Percentiles rank a stretch among this genome's conserved stretches.
Conservation (phyloP, 1,140 invertebrate genomes). For the Brachionus koreanus region DNA sequence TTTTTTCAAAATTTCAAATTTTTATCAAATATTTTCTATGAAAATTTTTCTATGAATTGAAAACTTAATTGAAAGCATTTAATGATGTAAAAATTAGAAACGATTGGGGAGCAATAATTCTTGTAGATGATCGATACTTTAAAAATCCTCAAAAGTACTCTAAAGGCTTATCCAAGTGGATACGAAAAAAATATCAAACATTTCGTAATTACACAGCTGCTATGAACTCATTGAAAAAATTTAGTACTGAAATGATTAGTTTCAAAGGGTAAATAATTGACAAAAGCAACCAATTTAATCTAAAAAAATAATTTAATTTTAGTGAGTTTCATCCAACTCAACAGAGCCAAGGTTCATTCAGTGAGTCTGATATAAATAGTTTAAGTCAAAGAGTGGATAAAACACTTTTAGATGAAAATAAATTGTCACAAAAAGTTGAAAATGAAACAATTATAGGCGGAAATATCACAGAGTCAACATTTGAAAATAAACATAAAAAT, state of each 20-base stretch:
- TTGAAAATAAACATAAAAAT: neutral
- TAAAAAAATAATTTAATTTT: neutral
- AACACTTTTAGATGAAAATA: slow-evolving; percentile 1
- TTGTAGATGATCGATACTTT: slow-evolving; percentile 72
- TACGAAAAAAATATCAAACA: slow-evolving; percentile 3
- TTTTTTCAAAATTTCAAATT: too few relatives aligned
- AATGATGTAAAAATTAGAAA: slow-evolving; percentile 52
- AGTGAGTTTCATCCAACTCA: slow-evolving; percentile 24
- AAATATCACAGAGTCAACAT: neutral
- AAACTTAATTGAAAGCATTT: too few relatives aligned
- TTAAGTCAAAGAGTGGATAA: neutral
- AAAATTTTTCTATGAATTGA: too few relatives aligned
- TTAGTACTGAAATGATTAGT: slow-evolving; percentile 24
- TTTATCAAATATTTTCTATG: too few relatives aligned
- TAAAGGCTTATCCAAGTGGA: slow-evolving; percentile 37
- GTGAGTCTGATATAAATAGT: neutral
- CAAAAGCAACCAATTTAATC: too few relatives aligned
- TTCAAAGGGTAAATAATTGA: neutral
- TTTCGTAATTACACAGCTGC: slow-evolving; percentile 5
- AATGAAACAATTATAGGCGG: neutral
- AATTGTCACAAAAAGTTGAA: neutral
- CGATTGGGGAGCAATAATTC: slow-evolving; percentile 87
- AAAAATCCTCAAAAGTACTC: slow-evolving; percentile 42
- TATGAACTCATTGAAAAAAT: slow-evolving; percentile 36
- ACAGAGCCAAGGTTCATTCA: neutral